Evolutionary conservation across 2,888 invertebrate species (phyloP).

Genomic region (Ectemnius continuus): DNA sequence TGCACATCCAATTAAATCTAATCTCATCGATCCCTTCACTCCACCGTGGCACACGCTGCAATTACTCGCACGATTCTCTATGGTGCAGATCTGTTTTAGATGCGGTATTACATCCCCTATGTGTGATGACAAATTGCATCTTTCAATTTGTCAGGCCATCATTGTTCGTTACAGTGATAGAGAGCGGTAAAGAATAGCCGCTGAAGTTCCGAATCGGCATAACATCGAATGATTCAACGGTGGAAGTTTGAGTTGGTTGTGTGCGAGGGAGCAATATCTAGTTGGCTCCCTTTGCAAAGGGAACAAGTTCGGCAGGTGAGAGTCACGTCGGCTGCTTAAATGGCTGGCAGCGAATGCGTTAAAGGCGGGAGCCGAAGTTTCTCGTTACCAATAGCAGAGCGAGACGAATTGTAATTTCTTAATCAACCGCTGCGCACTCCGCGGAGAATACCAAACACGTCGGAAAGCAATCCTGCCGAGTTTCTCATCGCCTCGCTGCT

Average conservation of each 20-base stretch:
- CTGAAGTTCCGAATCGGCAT: too few species aligned
- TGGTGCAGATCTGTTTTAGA: too few species aligned
- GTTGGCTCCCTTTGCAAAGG: too few species aligned
- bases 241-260: too few species aligned
- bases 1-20: conserved; percentile 34
- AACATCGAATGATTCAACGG: too few species aligned
- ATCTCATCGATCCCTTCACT: conserved; percentile 29
- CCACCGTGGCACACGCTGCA: background rate
- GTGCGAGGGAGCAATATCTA: too few species aligned
- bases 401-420: conserved; percentile 49
- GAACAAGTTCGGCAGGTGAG: background rate
- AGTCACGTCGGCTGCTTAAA: conserved; percentile 17
- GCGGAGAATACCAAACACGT: conserved; percentile 39
- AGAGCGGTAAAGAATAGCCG: too few species aligned
- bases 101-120: too few species aligned
- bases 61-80: background rate
- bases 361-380: conserved; percentile 18
- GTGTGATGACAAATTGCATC: too few species aligned
- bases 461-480: conserved; percentile 51
- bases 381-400: conserved; percentile 10
- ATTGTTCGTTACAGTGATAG: too few species aligned
- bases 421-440: conserved; percentile 37
- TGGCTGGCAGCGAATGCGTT: conserved; percentile 3
- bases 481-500: conserved; percentile 42
- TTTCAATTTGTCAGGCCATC: too few species aligned